Evolutionary conservation across 2,113 vertebrate species (phyloP).

Genomic region (Kryptolebias marmoratus): DNA sequence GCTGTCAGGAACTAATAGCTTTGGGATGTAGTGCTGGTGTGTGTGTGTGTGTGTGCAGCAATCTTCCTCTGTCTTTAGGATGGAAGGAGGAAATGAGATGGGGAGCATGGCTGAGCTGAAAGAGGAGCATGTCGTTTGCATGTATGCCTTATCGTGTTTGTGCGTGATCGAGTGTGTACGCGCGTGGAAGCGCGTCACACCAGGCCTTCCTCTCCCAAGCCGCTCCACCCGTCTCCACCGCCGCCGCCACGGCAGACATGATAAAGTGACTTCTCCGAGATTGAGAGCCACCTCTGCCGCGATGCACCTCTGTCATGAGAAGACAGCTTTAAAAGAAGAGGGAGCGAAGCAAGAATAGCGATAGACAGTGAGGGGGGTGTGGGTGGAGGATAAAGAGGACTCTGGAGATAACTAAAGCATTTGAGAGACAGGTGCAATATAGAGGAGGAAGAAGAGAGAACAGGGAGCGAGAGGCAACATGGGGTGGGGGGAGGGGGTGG

Average conservation of each 20-base stretch:
- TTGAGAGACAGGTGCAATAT: conserved; percentile 79
- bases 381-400: conserved; percentile 62
- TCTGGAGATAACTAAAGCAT: conserved; percentile 67
- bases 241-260: conserved; percentile 19
- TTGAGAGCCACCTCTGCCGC: conserved; percentile 58
- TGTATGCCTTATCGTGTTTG: conserved; percentile 8
- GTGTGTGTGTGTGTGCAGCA: conserved; percentile 62
- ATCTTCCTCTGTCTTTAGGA: conserved; percentile 59
- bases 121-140: conserved; percentile 18
- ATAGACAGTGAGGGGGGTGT: conserved; percentile 28
- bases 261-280: conserved; percentile 57
- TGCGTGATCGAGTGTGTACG: neutral
- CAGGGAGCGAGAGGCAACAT: conserved; percentile 15
- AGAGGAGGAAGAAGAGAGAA: conserved; percentile 45
- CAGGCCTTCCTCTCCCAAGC: neutral
- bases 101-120: conserved; percentile 16
- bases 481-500: neutral
- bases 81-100: conserved; percentile 7
- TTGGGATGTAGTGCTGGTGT: conserved; percentile 72
- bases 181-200: conserved; percentile 10
- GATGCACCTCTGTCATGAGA: conserved; percentile 62
- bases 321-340: conserved; percentile 45
- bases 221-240: neutral
- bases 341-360: conserved; percentile 37
- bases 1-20: conserved; percentile 77